These are phyloP conservation scores for Hoplias malabaricus DNA, from an alignment of 2,113 vertebrate genomes.

Conservation along the genomic window DNA sequence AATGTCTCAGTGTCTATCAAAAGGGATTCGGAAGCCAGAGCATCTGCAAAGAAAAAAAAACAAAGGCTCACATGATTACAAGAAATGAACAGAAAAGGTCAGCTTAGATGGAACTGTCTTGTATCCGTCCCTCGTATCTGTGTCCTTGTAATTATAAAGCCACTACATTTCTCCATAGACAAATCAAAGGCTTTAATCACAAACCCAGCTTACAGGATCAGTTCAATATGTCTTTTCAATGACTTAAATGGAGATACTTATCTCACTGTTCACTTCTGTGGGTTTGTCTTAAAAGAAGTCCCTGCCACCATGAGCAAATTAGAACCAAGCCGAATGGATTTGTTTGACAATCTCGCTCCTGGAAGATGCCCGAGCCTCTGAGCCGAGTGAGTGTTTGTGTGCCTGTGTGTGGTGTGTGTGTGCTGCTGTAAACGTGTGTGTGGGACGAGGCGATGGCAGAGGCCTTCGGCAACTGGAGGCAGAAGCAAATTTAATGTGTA, in stretches of 20 bases:
- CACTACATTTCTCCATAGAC: neutral
- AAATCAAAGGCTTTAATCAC: neutral
- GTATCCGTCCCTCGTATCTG: neutral
- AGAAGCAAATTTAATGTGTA: slow-evolving; percentile 35
- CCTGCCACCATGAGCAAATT: slow-evolving; percentile 21
- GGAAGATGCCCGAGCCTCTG: neutral
- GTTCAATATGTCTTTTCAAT: neutral
- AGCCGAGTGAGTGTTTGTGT: neutral
- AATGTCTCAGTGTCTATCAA: neutral
- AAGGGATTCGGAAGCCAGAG: neutral
- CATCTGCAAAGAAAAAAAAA: neutral
- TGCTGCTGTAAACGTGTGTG: too few species aligned
- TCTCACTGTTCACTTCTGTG: neutral
- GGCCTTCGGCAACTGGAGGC: slow-evolving; percentile 20
- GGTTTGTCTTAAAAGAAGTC: neutral
- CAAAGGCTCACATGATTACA: neutral
- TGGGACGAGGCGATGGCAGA: neutral
- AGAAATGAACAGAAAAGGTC: neutral
- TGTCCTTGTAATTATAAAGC: too few species aligned
- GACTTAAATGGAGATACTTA: neutral
- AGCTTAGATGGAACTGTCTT: neutral
- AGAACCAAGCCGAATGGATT: slow-evolving; percentile 28
- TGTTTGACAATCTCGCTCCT: slow-evolving; percentile 29
- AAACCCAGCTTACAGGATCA: neutral
- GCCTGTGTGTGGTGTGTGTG: neutral